Evolutionary conservation across 2,797 vertebrate species (phyloP).

Genomic region (Anguilla obscura): DNA sequence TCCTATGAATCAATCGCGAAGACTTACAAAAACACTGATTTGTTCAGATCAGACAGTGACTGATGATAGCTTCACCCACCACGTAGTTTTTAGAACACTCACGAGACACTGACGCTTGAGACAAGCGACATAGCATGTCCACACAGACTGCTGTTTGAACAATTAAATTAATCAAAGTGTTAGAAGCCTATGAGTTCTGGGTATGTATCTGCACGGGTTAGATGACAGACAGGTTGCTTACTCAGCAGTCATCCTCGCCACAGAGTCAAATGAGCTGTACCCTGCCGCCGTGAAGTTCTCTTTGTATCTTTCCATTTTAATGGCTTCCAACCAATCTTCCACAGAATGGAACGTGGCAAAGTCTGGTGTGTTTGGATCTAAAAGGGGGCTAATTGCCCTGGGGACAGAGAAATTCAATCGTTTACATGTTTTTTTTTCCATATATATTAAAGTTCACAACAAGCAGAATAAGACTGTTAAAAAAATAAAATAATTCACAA

Average conservation of each 20-base stretch:
- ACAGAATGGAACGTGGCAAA: slow-evolving; percentile 95
- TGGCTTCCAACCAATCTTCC: slow-evolving; percentile 97
- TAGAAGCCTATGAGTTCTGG: neutral
- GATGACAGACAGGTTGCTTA: slow-evolving; percentile 68
- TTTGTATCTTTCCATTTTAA: slow-evolving; percentile 98
- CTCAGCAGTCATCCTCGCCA: slow-evolving; percentile 98
- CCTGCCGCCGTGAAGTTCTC: slow-evolving; percentile 98
- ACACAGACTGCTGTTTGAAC: neutral
- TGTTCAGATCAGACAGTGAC: neutral
- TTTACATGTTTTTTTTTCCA: slow-evolving; percentile 33
- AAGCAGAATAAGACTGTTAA: neutral
- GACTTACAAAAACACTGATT: neutral
- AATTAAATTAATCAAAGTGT: neutral
- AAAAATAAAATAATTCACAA: neutral
- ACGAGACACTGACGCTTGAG: neutral
- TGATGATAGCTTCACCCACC: neutral
- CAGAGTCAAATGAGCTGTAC: slow-evolving; percentile 94
- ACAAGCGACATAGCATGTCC: neutral
- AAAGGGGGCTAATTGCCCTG: slow-evolving; percentile 95
- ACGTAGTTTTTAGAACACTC: neutral
- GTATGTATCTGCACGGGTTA: neutral
- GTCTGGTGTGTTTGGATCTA: slow-evolving; percentile 96
- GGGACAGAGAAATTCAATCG: slow-evolving; percentile 55
- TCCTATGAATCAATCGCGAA: neutral
- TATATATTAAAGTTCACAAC: neutral